Evolutionary conservation across 2,797 vertebrate species (phyloP), one percentile per base, ranked within the genome.

Genomic region (Sebastes oblongus): DNA sequence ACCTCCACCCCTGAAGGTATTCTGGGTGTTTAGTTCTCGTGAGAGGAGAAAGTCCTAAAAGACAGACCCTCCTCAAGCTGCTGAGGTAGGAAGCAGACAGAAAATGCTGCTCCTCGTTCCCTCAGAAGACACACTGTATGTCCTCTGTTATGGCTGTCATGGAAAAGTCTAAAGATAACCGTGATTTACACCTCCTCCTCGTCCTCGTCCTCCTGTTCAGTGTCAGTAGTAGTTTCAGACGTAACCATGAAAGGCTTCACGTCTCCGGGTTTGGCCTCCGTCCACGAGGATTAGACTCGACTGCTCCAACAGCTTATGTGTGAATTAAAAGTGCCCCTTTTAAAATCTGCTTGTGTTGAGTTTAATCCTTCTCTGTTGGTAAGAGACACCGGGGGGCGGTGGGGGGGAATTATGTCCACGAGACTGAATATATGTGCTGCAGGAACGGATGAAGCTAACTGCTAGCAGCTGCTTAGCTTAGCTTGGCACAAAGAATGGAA

Each of bases 291-390:
- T 92, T 87, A 86, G 32, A 71, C 55, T 85, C 55, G 52, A 75
- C 84, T 46, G 54, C 67, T 73, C 75, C 39, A 34, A 32, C 30
- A 71, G 81, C 29, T 88, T 86, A 86, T 75, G 77, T 72, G 83
- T 32, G 30, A 88, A 89, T 88, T 86, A 72, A 83, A 92, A 86
- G 72, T 20, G 72, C 60, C 84, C 82, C 72, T n/a, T 85, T 74
- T 80, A 68, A 81, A 85, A 88, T 82, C 77, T 80, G 76, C 78
- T 81, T 54, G 72, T 81, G 84, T 81, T 81, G 22, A 9, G 55
- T 78, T 74, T 82, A 88, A 90, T 90, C 85, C 79, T n/a, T 8
- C 71, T 60, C 75, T 58, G 64, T 36, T 73, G 18, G 71, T 80
- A 68, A 77, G 46, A 80, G 60, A 90, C 78, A 70, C 73, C 16